phyloP scores from a whole-genome alignment of 2,888 invertebrate species.

The Merodon equestris region DNA sequence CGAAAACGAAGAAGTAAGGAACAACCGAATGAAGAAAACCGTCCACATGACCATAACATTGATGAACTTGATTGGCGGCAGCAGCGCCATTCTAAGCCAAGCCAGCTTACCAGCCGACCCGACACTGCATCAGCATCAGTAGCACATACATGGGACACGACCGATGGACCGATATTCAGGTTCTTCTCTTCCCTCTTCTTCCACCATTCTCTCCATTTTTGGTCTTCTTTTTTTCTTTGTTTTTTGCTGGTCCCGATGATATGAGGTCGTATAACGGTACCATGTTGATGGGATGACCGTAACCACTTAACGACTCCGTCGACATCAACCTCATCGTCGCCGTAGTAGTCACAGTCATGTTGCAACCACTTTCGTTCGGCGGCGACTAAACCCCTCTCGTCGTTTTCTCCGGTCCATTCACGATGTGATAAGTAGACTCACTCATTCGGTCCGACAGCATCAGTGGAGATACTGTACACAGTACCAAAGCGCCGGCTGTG shows the following conservation, averaged over 20 bases:
- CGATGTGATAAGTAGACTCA: conserved; percentile 59
- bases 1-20: too few relatives aligned
- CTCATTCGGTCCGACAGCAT: conserved; percentile 42
- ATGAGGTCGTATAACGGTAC: conserved; percentile 68
- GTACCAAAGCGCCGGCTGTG: conserved; percentile 13
- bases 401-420: conserved; percentile 10
- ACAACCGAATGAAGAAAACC: too few relatives aligned
- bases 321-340: conserved; percentile 30
- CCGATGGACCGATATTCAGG: conserved; percentile 35
- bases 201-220: too few relatives aligned
- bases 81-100: conserved; percentile 17
- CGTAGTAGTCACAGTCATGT: conserved; percentile 16
- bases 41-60: conserved; percentile 7
- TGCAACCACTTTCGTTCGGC: background rate
- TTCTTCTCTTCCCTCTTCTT: background rate
- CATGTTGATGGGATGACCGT: conserved; percentile 65
- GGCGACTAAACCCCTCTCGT: background rate
- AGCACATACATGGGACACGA: conserved; percentile 6
- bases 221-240: too few relatives aligned
- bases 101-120: conserved; percentile 1
- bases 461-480: background rate
- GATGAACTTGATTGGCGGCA: conserved; percentile 46
- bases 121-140: conserved; percentile 1
- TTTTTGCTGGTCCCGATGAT: conserved; percentile 32
- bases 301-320: conserved; percentile 60